Percentiles rank a stretch among this genome's conserved stretches.
Evolutionary conservation across 1,140 invertebrate species (phyloP).

Genomic region (Ostrea edulis): DNA sequence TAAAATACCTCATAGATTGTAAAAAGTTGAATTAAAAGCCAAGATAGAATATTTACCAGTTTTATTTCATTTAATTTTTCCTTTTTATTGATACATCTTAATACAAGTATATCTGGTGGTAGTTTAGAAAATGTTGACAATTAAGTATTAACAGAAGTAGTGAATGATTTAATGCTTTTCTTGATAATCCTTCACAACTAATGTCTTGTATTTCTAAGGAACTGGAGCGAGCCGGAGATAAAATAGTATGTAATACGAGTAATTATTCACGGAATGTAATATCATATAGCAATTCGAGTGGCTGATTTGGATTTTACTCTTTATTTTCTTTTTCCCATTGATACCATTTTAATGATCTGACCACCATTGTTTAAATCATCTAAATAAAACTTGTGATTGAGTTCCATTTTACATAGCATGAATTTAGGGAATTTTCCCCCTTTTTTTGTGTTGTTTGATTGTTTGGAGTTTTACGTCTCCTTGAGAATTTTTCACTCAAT

Average conservation of each 20-base stretch:
- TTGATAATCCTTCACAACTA: neutral
- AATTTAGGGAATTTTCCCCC: neutral
- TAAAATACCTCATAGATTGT: too few species aligned
- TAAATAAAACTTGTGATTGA: neutral
- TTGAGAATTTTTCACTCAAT: too few species aligned
- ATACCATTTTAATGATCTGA: conserved; percentile 1
- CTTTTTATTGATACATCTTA: too few species aligned
- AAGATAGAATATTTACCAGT: too few species aligned
- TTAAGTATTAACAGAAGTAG: neutral
- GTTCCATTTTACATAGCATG: neutral
- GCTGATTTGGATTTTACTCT: neutral
- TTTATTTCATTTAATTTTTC: too few species aligned
- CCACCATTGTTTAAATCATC: neutral
- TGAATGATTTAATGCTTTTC: neutral
- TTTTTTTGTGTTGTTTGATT: neutral
- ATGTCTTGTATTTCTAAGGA: conserved; percentile 31
- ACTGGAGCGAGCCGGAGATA: neutral
- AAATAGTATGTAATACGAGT: conserved; percentile 4
- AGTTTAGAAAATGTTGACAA: neutral
- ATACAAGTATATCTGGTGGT: neutral
- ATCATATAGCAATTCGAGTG: neutral
- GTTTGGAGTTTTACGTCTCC: too few species aligned
- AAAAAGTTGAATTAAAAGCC: too few species aligned
- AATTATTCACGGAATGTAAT: neutral
- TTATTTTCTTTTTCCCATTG: neutral